Evolutionary conservation across 2,797 vertebrate species (phyloP), one percentile per base, ranked within the genome.

Genomic region (Tachyglossus aculeatus): DNA sequence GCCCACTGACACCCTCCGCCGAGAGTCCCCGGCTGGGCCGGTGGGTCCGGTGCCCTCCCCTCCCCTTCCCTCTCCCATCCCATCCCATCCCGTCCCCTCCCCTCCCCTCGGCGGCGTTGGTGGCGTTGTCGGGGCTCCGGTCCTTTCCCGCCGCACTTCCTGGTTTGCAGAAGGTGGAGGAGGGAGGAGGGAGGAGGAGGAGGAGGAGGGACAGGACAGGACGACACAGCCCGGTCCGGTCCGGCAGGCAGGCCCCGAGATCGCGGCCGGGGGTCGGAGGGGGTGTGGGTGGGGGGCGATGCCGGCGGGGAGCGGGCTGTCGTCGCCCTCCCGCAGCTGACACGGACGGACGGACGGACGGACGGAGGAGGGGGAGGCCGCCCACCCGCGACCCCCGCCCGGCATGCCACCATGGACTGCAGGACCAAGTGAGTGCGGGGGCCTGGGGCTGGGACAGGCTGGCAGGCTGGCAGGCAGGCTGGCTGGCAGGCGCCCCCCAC

Each of bases 321-420:
- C 5, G 51, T 22, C 33, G 4, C 2, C 11, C 11, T 1, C 33
- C 13, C 3, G n/a, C 9, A n/a, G n/a, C 25, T 2, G 33, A n/a
- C 16, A 4, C 19, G 3, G 15, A 47, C 24, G 8, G 4, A 18
- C 2, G 11, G 1, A 3, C 2, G 57, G 40, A 5, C 14, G 6
- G 4, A 24, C 14, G 8, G 14, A 5, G 45, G 43, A 15, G 24
- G 43, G 14, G 16, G 25, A 16, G 9, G 9, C 21, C 3, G 18
- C 21, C 12, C 13, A 7, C 21, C 15, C 44, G 9, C 24, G 44
- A 21, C 21, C 21, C 21, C 21, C 21, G 25, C 50, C 88, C 92
- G 95, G 92, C 92, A 97, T 97, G 96, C 86, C 53, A 93, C 86
- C 93, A 98, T 98, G 96, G 96, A 96, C 92, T 91, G 95, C 95